Evolutionary conservation across 92 coral and sea anemone genomes (phyloP), one percentile per base, ranked within the genome.

Genomic region (Epizoanthus ramosus): DNA sequence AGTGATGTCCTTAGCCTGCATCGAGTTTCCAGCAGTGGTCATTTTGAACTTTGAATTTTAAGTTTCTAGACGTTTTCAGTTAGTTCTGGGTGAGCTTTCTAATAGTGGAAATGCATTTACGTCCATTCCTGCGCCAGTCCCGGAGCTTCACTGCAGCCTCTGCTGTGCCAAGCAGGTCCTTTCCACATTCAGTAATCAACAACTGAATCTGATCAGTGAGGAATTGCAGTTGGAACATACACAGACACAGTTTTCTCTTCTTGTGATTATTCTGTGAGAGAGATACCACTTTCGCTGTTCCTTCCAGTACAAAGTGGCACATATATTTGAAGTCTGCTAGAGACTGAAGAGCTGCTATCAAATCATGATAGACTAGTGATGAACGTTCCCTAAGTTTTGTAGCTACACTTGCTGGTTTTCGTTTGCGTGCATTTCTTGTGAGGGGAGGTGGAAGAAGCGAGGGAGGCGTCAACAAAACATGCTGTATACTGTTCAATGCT

Each of bases 231-330:
- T 61, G 70, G 35, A 77, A 77, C 82, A 77, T 77, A 39, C 71
- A 61, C 21, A 17, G 71, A 15, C 57, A 52, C 35, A 77, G 18
- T 41, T 59, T 61, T 15, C 57, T 56, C 31, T 14, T 77, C 57
- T 37, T 77, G 33, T 3, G 39, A 8, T 63, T 22, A 17, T n/a
- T 60, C 50, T 77, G 67, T 31, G 18, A 53, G n/a, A 45, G 12
- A 21, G 58, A 77, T 12, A 77, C 71, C 1, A 65, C 71, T 69
- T 59, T 77, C 0, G 82, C 82, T 9, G 70, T 77, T 21, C 82
- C 82, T 45, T 77, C 82, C 3, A 77, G 39, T 39, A 77, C 70
- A 18, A 77, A 77, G 50, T 61, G 82, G 22, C 82, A 77, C 82
- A 61, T 77, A 54, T 39, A 41, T 43, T 77, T 77, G 82, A 77